Evolutionary conservation across 1,140 invertebrate genomes (phyloP), one percentile per base, ranked within the genome.

Genomic region (Panagrolaimus sp.): DNA sequence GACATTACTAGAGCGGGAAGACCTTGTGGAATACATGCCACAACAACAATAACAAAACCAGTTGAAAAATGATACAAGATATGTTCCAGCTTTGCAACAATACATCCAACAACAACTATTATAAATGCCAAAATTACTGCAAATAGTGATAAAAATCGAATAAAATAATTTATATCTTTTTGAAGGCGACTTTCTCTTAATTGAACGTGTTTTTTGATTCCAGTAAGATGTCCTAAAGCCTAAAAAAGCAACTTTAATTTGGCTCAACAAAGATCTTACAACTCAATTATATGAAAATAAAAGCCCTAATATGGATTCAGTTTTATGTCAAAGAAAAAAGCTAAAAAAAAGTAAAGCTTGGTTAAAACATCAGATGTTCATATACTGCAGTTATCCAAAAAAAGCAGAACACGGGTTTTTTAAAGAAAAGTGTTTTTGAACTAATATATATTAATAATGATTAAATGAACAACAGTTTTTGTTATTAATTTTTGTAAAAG

Each of bases 1-100:
- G 98, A 95, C 0, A 96, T 99, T 1, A 99, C 95, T 31, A 98
- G 95, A 78, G 98, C 98, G 0, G 96, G 96, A 53, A 99, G 86
- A 65, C 96, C 78, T 66, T 81, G 79, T 20, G 79, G 79, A 0
- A 81, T 78, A 63, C 82, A 82, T n/a, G 79, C 80, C 0, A 81
- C 79, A 47, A 81, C 82, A 53, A 81, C 76, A 11, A 81, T 82
- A 11, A 81, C 67, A 38, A 81, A 81, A 42, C 79, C 79, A 25
- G 77, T 82, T 16, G 82, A 68, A 42, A 81, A 81, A 68, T 80
- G 81, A 61, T 75, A 72, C 8, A 80, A 67, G 48, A 80, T 53
- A 68, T 83, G 74, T 43, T 80, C 78, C 66, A 79, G 78, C 66
- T 66, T 65, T 8, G 79, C 69, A 3, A 80, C 76, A 46, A 80